Evolutionary conservation across 2,113 vertebrate species (phyloP).

Genomic region (Sigmodon hispidus): DNA sequence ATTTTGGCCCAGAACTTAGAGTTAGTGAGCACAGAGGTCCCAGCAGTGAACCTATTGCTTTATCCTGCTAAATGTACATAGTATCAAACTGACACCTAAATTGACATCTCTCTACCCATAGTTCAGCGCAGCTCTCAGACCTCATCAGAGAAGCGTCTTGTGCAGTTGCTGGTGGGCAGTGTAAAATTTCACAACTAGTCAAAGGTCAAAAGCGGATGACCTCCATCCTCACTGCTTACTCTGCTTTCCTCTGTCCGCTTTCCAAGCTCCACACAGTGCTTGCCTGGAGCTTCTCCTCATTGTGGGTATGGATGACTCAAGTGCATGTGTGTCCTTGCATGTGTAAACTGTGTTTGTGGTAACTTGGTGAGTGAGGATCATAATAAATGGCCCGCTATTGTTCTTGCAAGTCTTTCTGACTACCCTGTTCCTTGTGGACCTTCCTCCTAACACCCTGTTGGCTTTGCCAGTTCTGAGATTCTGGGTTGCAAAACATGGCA

Average conservation of each 20-base stretch:
- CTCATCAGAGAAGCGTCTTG: not conserved
- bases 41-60: not conserved
- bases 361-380: not conserved
- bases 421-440: not conserved
- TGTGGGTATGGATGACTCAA: not conserved
- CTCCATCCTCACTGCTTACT: not conserved
- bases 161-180: not conserved
- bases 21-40: not conserved
- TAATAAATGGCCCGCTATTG: rapidly evolving
- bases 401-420: not conserved
- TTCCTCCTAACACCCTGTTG: rapidly evolving
- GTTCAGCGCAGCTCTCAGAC: not conserved
- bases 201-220: not conserved
- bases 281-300: not conserved
- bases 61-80: not conserved
- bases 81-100: not conserved
- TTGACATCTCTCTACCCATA: not conserved
- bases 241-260: not conserved
- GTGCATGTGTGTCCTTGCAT: not conserved
- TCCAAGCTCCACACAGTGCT: not conserved
- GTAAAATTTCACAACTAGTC: not conserved
- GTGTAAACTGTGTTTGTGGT: not conserved
- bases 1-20: not conserved
- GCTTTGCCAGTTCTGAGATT: not conserved
- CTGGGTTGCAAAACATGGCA: not conserved